These are phyloP conservation scores for Polyommatus icarus DNA, from an alignment of 2,888 invertebrate species.

Conservation along the genomic window DNA sequence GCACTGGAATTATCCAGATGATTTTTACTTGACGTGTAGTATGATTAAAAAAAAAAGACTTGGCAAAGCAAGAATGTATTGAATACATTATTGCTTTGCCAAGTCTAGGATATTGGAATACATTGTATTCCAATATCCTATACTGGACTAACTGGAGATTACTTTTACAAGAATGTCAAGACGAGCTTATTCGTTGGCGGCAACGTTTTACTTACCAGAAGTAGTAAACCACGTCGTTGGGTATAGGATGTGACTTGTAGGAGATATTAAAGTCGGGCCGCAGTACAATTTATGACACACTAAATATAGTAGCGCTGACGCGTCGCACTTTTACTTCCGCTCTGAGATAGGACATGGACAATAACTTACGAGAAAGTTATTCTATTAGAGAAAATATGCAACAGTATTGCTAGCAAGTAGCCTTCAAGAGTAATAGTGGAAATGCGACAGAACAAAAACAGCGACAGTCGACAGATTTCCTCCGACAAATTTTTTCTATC, in stretches of 20 bases:
- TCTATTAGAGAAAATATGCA: slow-evolving; percentile 4
- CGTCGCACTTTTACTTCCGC: slow-evolving; percentile 26
- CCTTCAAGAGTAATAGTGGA: neutral
- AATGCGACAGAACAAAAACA: neutral
- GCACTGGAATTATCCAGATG: too few relatives aligned
- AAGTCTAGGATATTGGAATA: too few relatives aligned
- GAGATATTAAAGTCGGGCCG: slow-evolving; percentile 3
- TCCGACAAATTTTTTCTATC: neutral
- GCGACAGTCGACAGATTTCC: neutral
- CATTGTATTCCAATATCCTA: neutral
- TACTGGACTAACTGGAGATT: neutral
- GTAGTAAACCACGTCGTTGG: neutral
- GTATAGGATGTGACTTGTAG: slow-evolving; percentile 12
- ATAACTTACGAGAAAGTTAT: slow-evolving; percentile 8
- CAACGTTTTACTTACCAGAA: neutral
- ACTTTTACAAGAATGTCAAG: neutral
- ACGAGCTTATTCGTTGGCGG: neutral
- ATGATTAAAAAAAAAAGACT: neutral
- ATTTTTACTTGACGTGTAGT: neutral
- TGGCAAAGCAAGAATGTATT: neutral
- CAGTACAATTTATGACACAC: slow-evolving; percentile 20
- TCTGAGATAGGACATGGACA: slow-evolving; percentile 22
- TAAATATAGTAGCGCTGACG: slow-evolving; percentile 24
- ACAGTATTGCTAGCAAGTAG: neutral
- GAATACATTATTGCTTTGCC: too few relatives aligned